Base-by-base conservation (phyloP, 2,888 invertebrate genomes). In the Himalopsyche tibetana region DNA sequence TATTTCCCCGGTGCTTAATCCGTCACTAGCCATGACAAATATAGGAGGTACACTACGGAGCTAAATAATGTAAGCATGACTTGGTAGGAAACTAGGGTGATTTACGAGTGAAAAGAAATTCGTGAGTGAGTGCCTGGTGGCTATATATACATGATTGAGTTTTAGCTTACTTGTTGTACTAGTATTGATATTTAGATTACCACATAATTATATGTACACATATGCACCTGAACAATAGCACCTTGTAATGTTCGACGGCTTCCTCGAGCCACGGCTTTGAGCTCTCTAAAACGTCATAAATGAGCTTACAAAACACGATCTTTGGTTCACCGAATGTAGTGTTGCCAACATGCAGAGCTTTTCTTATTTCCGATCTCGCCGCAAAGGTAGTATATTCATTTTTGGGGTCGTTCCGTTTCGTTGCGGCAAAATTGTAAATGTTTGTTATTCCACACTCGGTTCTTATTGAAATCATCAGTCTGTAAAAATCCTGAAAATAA, bases 211-310 rank as follows among this genome's bases (percentile, higher is more conserved):
- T 6, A 40, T 6, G 6, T 40, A 6, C 6, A 56, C 8, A 11
- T 51, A 19, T 56, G 17, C 92, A 95, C 92, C 93, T 95, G 91
- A 95, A 95, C 82, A 95, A 91, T 92, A 95, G 92, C 69, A 95
- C 94, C 89, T 89, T 91, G 88, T 94, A 94, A 89, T 93, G 92
- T 87, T 94, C 93, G 15, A 94, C 89, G 5, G 94, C 89, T 86
- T 93, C 93, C 88, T 94, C 93, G 0, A 94, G 91, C 93, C 93
- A 93, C 87, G 91, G 91, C 89, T 94, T 95, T 3, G 94, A 94
- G 38, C 94, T 94, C 17, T 91, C 92, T 93, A 94, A 93, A 88
- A 94, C 94, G 89, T 94, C 94, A 0, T 92, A 92, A 80, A 93
- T 92, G 0, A 94, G 91, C 87, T 93, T 93, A 80, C 91, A 90